phyloP scores from a whole-genome alignment of 2,797 vertebrate species.

The Heteromormyrus szaboi region DNA sequence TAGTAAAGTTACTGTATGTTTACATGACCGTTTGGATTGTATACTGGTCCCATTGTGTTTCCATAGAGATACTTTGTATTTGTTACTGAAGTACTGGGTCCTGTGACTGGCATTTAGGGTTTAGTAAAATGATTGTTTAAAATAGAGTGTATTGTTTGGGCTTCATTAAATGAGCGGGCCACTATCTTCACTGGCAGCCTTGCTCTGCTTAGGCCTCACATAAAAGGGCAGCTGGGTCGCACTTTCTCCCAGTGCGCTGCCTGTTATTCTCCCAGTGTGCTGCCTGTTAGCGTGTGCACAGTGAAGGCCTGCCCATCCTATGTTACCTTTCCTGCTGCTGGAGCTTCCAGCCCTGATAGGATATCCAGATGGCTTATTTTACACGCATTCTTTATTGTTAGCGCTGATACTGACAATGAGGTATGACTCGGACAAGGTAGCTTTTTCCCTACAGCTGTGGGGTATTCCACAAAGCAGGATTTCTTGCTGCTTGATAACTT shows the following conservation, averaged over 20 bases:
- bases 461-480: neutral
- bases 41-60: neutral
- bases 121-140: neutral
- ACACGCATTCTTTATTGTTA: neutral
- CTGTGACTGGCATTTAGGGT: neutral
- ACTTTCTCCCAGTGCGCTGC: no score
- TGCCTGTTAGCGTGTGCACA: neutral
- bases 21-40: neutral
- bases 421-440: neutral
- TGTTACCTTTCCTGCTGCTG: neutral
- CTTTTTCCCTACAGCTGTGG: neutral
- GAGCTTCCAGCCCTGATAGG: neutral
- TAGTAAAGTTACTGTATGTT: neutral
- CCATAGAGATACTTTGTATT: neutral
- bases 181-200: neutral
- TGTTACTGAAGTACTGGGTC: neutral
- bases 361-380: neutral
- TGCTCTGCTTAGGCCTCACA: neutral
- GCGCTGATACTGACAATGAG: neutral
- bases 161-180: neutral
- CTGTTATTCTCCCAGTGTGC: neutral
- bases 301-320: neutral
- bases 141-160: neutral
- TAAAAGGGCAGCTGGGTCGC: neutral
- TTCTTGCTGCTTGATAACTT: neutral